Conservation (phyloP, 2,797 vertebrate genomes). For the Tolypeutes matacus region DNA sequence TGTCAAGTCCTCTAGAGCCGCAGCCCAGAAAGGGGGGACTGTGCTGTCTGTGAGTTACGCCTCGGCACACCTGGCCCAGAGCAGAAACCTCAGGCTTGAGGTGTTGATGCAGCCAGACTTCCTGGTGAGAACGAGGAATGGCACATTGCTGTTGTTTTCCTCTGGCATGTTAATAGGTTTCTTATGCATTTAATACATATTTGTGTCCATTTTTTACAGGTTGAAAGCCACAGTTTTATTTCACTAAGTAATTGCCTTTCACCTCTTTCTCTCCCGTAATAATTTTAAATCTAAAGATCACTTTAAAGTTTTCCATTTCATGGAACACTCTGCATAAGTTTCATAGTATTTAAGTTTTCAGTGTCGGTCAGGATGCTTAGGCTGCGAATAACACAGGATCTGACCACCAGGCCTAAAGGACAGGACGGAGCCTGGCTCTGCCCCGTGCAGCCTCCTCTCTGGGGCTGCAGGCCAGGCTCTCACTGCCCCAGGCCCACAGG, state of each 20-base stretch:
- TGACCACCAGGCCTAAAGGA: neutral
- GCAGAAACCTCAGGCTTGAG: neutral
- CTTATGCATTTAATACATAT: neutral
- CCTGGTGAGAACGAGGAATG: neutral
- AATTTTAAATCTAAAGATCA: neutral
- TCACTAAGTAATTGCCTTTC: conserved; percentile 3
- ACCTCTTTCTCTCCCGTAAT: neutral
- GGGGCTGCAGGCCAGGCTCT: no score
- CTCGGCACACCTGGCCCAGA: neutral
- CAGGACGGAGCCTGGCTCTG: no score
- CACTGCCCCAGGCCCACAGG: no score
- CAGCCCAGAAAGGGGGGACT: neutral
- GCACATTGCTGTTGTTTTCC: neutral
- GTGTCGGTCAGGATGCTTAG: neutral
- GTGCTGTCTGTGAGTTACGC: conserved; percentile 2
- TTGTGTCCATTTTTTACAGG: neutral
- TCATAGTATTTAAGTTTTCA: conserved; percentile 11
- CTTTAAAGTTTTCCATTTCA: neutral
- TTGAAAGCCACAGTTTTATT: conserved; percentile 1
- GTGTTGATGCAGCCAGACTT: neutral
- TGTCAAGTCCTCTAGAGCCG: neutral
- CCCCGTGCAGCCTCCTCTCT: no score
- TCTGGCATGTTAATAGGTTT: neutral
- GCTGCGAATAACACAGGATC: neutral
- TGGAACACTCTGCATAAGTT: neutral